A percentile compares a stretch with the other conserved stretches of the same genome.
Evolutionary conservation across 2,113 vertebrate genomes (phyloP).

Genomic region (Nannobrachium achirus): DNA sequence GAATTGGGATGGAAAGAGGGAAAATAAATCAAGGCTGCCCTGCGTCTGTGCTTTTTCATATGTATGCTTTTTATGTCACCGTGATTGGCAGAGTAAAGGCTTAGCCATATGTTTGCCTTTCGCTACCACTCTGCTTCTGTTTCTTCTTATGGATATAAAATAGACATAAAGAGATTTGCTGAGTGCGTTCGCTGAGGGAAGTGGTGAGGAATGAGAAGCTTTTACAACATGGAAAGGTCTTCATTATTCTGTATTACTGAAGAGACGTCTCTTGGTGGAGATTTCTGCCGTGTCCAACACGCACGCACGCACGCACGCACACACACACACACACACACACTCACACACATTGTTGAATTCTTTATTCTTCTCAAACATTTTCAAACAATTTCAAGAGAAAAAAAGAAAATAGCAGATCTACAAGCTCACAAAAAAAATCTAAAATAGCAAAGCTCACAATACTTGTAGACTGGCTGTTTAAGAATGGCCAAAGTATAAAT

Average conservation of each 20-base stretch:
- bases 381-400: not conserved
- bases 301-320: constrained; percentile 20
- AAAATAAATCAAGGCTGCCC: constrained; percentile 70
- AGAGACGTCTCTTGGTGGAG: constrained; percentile 56
- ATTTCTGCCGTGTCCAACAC: constrained; percentile 48
- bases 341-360: too few relatives aligned
- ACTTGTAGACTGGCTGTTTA: too few relatives aligned
- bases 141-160: constrained; percentile 63
- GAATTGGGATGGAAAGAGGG: constrained; percentile 64
- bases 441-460: too few relatives aligned
- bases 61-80: constrained; percentile 43
- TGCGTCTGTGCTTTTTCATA: constrained; percentile 65
- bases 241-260: constrained; percentile 53
- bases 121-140: constrained; percentile 51
- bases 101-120: constrained; percentile 61
- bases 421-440: not conserved
- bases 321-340: too few relatives aligned
- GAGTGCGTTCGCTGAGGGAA: constrained; percentile 52
- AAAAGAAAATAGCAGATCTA: not conserved
- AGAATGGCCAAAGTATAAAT: too few relatives aligned
- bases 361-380: too few relatives aligned
- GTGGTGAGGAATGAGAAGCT: constrained; percentile 58
- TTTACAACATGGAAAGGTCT: constrained; percentile 65
- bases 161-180: constrained; percentile 55
- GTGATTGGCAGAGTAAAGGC: constrained; percentile 65